Conservation (phyloP, 2,797 vertebrate genomes). For the Alcedo quadribrachys region DNA sequence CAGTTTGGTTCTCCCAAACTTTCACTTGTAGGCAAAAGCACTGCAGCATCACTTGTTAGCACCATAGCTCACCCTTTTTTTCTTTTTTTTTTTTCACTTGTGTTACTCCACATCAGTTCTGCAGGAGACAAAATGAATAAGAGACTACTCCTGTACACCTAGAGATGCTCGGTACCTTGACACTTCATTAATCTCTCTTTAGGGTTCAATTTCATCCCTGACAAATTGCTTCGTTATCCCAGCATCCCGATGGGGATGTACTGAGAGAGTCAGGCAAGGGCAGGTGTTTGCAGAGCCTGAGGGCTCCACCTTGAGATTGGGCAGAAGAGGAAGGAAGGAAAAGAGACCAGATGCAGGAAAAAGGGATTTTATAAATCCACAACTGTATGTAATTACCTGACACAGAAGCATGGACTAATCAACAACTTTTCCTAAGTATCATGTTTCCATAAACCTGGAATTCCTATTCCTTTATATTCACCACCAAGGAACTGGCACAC, state of each 20-base stretch:
- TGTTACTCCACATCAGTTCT: not conserved
- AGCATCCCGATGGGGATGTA: not conserved
- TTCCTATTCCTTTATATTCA: not conserved
- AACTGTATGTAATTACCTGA: not conserved
- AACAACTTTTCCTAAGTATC: not conserved
- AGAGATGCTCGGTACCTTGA: not conserved
- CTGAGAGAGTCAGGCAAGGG: not conserved
- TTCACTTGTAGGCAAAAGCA: not conserved
- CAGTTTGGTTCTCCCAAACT: not conserved
- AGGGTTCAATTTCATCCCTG: not conserved
- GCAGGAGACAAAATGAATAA: not conserved
- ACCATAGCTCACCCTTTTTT: accelerated
- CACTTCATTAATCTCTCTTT: not conserved
- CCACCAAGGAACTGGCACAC: not conserved
- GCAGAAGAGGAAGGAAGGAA: not conserved
- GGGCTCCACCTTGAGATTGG: not conserved
- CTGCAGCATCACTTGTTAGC: not conserved
- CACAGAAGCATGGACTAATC: not conserved
- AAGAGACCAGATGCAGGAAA: not conserved
- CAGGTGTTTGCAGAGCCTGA: accelerated
- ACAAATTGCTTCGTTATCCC: not conserved
- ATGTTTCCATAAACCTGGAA: not conserved
- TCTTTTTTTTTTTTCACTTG: not conserved
- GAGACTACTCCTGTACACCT: accelerated
- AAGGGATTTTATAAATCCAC: not conserved